Evolutionary conservation across 1,140 invertebrate species (phyloP).

Genomic region (Lepidotrigona ventralis): DNA sequence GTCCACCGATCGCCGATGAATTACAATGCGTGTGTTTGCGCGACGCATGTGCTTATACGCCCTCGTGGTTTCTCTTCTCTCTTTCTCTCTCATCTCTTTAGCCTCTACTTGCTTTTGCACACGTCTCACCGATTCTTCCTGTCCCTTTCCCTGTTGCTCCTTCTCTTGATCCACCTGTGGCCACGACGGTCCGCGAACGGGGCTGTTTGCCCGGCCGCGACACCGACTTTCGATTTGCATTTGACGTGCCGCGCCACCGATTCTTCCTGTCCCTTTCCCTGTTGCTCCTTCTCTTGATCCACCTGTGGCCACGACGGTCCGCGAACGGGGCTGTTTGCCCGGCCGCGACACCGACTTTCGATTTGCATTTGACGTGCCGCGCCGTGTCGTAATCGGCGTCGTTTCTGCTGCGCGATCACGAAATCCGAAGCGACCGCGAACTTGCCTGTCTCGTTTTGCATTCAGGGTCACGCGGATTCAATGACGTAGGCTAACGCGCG

Average conservation of each 20-base stretch:
- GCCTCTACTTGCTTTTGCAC: neutral
- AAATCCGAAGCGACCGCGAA: conserved; percentile 62
- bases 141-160: neutral
- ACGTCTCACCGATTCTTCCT: neutral
- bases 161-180: neutral
- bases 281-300: neutral
- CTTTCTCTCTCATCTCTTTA: neutral
- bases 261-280: neutral
- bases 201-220: conserved; percentile 20
- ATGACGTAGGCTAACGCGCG: conserved; percentile 53
- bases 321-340: conserved; percentile 27
- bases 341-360: neutral
- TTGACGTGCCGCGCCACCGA: neutral
- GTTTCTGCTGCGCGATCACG: conserved; percentile 62
- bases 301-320: neutral
- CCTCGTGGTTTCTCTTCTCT: neutral
- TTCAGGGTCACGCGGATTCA: conserved; percentile 59
- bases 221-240: neutral
- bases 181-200: conserved; percentile 11
- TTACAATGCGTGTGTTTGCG: conserved; percentile 65
- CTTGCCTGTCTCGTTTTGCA: conserved; percentile 57
- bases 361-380: neutral
- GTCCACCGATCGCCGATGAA: conserved; percentile 63
- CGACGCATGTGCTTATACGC: conserved; percentile 30
- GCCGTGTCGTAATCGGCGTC: conserved; percentile 54